Conservation (phyloP, 2,797 vertebrate genomes). For the Amblyraja radiata region DNA sequence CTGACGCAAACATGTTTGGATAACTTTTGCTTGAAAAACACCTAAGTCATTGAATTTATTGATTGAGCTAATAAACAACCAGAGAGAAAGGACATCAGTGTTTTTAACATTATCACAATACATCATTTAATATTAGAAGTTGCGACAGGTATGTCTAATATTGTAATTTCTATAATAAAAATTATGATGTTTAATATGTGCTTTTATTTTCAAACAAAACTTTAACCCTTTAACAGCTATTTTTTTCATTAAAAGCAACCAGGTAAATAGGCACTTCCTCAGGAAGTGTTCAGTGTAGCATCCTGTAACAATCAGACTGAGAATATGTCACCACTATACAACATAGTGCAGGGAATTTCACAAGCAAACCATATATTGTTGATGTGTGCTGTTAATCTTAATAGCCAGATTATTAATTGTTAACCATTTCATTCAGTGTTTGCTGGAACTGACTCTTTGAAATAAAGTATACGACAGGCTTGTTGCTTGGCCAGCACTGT, state of each 20-base stretch:
- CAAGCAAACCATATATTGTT: neutral
- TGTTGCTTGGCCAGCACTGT: neutral
- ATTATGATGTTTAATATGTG: neutral
- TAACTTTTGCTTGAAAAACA: conserved; percentile 20
- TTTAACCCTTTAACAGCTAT: conserved; percentile 10
- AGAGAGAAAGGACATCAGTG: neutral
- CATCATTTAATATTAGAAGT: neutral
- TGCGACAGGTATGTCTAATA: neutral
- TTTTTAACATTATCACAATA: neutral
- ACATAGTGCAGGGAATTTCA: neutral
- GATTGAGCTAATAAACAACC: conserved; percentile 27
- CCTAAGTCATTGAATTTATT: conserved; percentile 19
- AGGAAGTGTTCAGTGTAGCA: neutral
- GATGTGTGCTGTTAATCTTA: neutral
- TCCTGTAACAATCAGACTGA: neutral
- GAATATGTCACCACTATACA: neutral
- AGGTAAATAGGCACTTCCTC: neutral
- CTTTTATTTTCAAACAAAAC: neutral
- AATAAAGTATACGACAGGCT: neutral
- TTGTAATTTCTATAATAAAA: neutral
- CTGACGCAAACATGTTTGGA: conserved; percentile 23
- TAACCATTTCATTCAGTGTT: neutral
- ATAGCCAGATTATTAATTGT: neutral
- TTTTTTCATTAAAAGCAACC: neutral
- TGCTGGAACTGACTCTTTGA: neutral